Evolutionary conservation across 2,113 vertebrate genomes (phyloP).

Genomic region (Oryctolagus cuniculus): mOryCun1.1 NC_091440.1:60262001-60262500

Average conservation of each 20-base stretch:
- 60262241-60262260: neutral
- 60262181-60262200: slow-evolving; percentile 7
- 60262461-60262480: neutral
- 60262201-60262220: slow-evolving; percentile 23
- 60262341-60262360: neutral
- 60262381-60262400: neutral
- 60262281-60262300: slow-evolving; percentile 22
- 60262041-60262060: slow-evolving; percentile 43
- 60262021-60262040: neutral
- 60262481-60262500: neutral
- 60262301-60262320: neutral
- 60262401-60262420: neutral
- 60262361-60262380: neutral
- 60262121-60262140: slow-evolving; percentile 42
- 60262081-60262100: slow-evolving; percentile 26
- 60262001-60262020: slow-evolving; percentile 45
- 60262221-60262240: neutral
- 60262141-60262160: neutral
- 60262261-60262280: neutral
- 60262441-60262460: neutral
- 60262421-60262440: neutral
- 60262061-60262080: neutral
- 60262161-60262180: slow-evolving; percentile 14
- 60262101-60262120: neutral
- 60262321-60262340: neutral